These are phyloP conservation scores for Platalea minor DNA, from an alignment of 2,797 vertebrate species.

Conservation along the genomic window DNA sequence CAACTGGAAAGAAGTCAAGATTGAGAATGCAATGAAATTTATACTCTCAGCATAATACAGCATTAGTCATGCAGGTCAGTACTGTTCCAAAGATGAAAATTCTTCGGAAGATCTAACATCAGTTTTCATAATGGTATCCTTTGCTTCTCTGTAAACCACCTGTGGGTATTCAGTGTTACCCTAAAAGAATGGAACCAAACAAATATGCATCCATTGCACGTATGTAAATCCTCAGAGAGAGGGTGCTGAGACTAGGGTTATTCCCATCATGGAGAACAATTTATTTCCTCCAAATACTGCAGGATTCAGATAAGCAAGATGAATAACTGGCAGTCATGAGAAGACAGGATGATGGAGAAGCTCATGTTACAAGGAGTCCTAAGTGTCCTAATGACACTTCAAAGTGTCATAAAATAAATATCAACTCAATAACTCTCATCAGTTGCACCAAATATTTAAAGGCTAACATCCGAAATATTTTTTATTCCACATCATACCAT, in stretches of 20 bases:
- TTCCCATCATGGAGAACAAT: background rate
- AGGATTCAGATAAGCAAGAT: background rate
- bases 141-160: background rate
- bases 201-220: fast-evolving
- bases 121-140: background rate
- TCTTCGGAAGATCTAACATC: background rate
- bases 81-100: background rate
- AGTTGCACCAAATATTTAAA: background rate
- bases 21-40: background rate
- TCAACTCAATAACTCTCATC: background rate
- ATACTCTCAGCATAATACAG: background rate
- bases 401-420: background rate
- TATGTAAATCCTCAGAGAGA: background rate
- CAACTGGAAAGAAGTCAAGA: slow-evolving; percentile 17
- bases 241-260: background rate
- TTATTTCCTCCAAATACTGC: background rate
- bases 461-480: background rate
- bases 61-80: background rate
- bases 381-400: background rate
- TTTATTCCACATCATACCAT: background rate
- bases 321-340: background rate
- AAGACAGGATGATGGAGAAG: background rate
- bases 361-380: background rate
- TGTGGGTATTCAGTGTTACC: background rate
- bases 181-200: background rate